These are phyloP conservation scores for Coenobita brevimanus DNA, from an alignment of 1,140 invertebrate species.

Conservation along the genomic window DNA sequence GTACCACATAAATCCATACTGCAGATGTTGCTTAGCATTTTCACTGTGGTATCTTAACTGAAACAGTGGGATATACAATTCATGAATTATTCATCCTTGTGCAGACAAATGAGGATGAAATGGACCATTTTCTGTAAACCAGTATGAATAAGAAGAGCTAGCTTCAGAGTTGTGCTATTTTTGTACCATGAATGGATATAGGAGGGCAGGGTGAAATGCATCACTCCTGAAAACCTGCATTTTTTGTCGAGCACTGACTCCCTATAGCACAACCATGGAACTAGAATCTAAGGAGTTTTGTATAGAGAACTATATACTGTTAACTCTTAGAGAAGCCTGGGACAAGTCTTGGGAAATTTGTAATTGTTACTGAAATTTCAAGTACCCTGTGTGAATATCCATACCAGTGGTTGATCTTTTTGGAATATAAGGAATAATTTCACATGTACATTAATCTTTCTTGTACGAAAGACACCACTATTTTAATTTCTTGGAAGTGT, in stretches of 20 bases:
- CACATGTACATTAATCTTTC: slow-evolving; percentile 60
- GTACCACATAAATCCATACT: too few species aligned
- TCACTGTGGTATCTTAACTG: too few species aligned
- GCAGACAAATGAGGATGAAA: slow-evolving; percentile 18
- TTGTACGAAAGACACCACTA: slow-evolving; percentile 39
- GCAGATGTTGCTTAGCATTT: too few species aligned
- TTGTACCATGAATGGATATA: background rate
- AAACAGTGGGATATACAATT: too few species aligned
- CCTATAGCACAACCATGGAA: slow-evolving; percentile 7
- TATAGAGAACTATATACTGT: slow-evolving; percentile 25
- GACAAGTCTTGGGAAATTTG: slow-evolving; percentile 29
- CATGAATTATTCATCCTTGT: too few species aligned
- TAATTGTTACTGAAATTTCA: slow-evolving; percentile 58
- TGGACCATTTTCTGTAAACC: slow-evolving; percentile 34
- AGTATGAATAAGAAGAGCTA: slow-evolving; percentile 4
- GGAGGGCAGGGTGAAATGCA: background rate
- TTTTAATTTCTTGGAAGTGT: slow-evolving; percentile 54
- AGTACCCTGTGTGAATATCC: slow-evolving; percentile 50
- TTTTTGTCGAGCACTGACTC: slow-evolving; percentile 32
- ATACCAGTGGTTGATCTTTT: slow-evolving; percentile 25
- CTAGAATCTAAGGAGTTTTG: slow-evolving; percentile 34
- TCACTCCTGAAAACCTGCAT: slow-evolving; percentile 19
- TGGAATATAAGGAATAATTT: slow-evolving; percentile 36
- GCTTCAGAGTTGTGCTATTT: background rate
- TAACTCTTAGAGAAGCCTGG: slow-evolving; percentile 27